Evolutionary conservation across 2,113 vertebrate genomes (phyloP), one percentile per base, ranked within the genome.

Genomic region (Antennarius striatus): DNA sequence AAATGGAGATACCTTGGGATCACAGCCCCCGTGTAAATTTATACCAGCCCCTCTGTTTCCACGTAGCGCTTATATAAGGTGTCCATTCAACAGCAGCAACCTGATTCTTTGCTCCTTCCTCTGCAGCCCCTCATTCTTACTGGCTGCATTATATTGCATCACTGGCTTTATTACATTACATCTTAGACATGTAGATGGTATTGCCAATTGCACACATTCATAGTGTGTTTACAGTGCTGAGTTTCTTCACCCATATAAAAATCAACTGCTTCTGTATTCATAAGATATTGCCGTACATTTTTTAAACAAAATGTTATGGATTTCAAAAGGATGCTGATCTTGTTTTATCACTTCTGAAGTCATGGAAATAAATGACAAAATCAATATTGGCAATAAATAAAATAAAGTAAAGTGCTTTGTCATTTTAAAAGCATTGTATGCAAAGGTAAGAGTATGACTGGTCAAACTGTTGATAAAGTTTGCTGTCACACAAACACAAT

Each of bases 11-110:
- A 64, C 54, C 54, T 43, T 47, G 67, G 78, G 78, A 75, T 86
- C 82, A 75, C 48, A 75, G 77, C 70, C 53, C 8, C 13, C 3
- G 40, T 85, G 87, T 84, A 87, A 88, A 16, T 75, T 75, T 80
- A 88, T 75, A 84, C 84, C 84, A 57, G 70, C 78, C 52, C 6
- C 45, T 22, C n/a, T 59, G 82, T 83, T 89, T 88, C 77, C 71
- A 77, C 29, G 76, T 52, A 60, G 63, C 74, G 10, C 74, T 80
- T 75, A 59, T 63, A 81, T 79, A 85, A 85, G 66, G 79, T 56
- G 28, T 22, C 50, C 59, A 75, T 73, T 81, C 78, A 85, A 56
- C 36, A 60, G 50, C 0, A 62, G 86, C 70, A 89, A 88, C 88
- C 79, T 56, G 84, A 85, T 46, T 82, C 84, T 81, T 52, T 68